These are phyloP conservation scores for Drepana falcataria DNA, from an alignment of 2,888 invertebrate genomes.

Conservation along the genomic window DNA sequence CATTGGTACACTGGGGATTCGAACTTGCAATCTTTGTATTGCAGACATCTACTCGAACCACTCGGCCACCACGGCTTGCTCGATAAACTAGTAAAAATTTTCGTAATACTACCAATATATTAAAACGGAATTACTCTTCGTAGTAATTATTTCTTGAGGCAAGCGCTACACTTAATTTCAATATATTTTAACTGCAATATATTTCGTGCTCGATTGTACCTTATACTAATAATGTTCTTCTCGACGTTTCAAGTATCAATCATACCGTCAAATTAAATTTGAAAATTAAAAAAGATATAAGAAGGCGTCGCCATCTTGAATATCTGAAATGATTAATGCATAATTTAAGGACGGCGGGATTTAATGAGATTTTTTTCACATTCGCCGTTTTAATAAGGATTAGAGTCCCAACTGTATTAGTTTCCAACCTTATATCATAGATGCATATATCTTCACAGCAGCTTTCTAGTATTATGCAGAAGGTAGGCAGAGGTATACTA, in stretches of 20 bases:
- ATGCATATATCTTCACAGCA: no score
- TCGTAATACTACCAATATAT: no score
- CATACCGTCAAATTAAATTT: constrained; percentile 2
- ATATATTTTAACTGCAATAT: neutral
- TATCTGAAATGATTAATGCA: constrained; percentile 31
- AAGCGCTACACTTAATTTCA: no score
- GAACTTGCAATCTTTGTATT: no score
- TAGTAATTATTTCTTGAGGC: no score
- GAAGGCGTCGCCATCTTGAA: constrained; percentile 16
- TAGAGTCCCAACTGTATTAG: constrained; percentile 2
- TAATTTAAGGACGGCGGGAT: constrained; percentile 18
- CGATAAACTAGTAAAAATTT: no score
- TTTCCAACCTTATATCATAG: neutral
- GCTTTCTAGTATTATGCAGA: no score
- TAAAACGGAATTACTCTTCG: no score
- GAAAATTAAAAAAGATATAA: constrained; percentile 8
- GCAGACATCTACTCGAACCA: no score
- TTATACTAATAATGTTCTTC: neutral
- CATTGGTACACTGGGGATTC: no score
- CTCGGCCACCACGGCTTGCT: no score
- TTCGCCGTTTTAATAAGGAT: constrained; percentile 11
- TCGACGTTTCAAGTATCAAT: neutral
- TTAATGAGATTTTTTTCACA: constrained; percentile 22
- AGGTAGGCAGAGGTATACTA: no score
- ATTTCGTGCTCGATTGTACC: neutral